A percentile compares a stretch with the other conserved stretches of the same genome.
Conservation (phyloP, 1,140 invertebrate species). For the Drosophila nannoptera region DNA sequence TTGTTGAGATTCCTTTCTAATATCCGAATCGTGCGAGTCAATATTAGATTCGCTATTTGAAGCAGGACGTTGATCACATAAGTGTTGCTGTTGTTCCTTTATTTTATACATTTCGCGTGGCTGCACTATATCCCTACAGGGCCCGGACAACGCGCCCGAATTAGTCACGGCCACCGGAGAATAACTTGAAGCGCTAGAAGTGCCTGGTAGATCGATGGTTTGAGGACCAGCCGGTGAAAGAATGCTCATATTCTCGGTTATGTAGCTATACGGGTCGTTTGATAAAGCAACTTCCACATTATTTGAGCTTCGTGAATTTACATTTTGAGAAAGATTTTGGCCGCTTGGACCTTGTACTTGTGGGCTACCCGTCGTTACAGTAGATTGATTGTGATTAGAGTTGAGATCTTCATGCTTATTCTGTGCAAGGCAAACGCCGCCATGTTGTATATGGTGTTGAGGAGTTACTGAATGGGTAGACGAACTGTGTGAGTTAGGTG, state of each 20-base stretch:
- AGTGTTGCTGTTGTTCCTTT: slow-evolving; percentile 15
- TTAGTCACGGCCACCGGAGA: slow-evolving; percentile 11
- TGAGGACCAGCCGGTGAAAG: slow-evolving; percentile 33
- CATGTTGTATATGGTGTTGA: slow-evolving; percentile 64
- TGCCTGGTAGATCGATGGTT: slow-evolving; percentile 5
- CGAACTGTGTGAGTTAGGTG: slow-evolving; percentile 81
- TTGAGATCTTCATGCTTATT: slow-evolving; percentile 51
- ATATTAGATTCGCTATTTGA: not conserved
- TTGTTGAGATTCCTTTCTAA: slow-evolving; percentile 3
- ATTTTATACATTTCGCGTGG: not conserved
- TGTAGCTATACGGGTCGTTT: slow-evolving; percentile 53
- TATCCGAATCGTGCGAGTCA: slow-evolving; percentile 4
- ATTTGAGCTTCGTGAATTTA: slow-evolving; percentile 5
- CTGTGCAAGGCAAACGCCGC: slow-evolving; percentile 15
- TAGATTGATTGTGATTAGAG: slow-evolving; percentile 14
- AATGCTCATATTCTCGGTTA: slow-evolving; percentile 53
- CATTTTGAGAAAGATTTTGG: slow-evolving; percentile 1
- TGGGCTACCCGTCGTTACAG: slow-evolving; percentile 10
- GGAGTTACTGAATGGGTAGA: slow-evolving; percentile 81
- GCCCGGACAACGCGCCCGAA: slow-evolving; percentile 1
- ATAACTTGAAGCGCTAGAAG: slow-evolving; percentile 23
- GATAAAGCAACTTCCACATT: slow-evolving; percentile 34
- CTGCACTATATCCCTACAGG: slow-evolving; percentile 1
- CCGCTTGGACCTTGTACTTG: slow-evolving; percentile 17
- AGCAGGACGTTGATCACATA: not conserved